Conservation (phyloP, 1,140 invertebrate species). For the Eulimnadia texana region DNA sequence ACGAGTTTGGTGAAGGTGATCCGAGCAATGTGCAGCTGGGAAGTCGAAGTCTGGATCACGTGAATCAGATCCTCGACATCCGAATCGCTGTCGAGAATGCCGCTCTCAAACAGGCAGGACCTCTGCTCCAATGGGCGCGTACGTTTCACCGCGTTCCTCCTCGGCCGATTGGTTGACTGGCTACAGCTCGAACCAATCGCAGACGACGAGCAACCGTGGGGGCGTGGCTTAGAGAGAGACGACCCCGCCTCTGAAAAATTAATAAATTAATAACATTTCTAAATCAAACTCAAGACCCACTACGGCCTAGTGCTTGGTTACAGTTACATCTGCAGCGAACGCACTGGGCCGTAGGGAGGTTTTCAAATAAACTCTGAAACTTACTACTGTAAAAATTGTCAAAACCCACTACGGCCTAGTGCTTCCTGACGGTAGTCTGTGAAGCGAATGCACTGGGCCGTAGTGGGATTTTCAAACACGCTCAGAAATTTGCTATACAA, state of each 20-base stretch:
- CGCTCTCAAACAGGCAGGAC: conserved; percentile 17
- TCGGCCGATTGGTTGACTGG: neutral
- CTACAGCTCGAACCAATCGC: neutral
- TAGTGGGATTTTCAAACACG: too few species aligned
- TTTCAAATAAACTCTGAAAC: too few species aligned
- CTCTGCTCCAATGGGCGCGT: neutral
- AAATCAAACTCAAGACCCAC: too few species aligned
- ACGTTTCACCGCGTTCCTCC: neutral
- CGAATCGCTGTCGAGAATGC: conserved; percentile 42
- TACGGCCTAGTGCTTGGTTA: too few species aligned
- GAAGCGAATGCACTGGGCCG: too few species aligned
- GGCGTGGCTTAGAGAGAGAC: conserved; percentile 6
- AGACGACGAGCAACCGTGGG: too few species aligned
- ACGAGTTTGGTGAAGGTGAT: conserved; percentile 11
- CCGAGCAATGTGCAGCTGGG: conserved; percentile 4
- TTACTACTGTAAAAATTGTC: too few species aligned
- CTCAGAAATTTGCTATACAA: neutral
- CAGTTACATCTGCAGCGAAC: too few species aligned
- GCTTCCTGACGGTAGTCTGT: too few species aligned
- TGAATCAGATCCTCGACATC: conserved; percentile 38
- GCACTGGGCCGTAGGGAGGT: too few species aligned
- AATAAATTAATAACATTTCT: too few species aligned
- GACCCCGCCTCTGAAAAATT: neutral
- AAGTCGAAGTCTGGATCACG: conserved; percentile 1
- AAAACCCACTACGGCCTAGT: too few species aligned